These are phyloP conservation scores for Melanotaenia maccullochi DNA, from an alignment of 2,797 vertebrate species.

Conservation along the genomic window DNA sequence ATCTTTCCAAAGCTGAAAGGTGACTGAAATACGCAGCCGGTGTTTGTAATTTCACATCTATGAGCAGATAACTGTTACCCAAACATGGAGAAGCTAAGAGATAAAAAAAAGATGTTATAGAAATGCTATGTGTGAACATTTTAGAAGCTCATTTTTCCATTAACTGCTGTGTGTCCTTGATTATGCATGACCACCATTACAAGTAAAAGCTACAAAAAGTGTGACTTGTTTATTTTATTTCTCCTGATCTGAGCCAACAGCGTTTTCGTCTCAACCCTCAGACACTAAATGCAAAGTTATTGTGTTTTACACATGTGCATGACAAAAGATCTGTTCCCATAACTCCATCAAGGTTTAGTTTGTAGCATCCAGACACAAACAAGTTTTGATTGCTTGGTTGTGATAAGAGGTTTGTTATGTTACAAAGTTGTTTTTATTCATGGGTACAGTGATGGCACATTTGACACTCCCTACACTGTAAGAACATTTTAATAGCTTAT, in stretches of 20 bases:
- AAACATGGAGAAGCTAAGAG: neutral
- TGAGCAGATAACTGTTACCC: neutral
- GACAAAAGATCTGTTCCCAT: neutral
- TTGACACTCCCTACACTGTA: neutral
- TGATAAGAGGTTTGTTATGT: neutral
- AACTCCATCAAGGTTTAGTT: neutral
- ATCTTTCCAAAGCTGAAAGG: too few species aligned
- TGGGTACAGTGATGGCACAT: neutral
- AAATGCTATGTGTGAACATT: neutral
- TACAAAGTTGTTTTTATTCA: neutral
- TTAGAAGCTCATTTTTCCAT: conserved; percentile 15
- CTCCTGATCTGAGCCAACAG: conserved; percentile 9
- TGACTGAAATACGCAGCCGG: too few species aligned
- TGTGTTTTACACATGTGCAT: neutral
- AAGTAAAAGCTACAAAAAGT: neutral
- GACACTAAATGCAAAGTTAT: conserved; percentile 44
- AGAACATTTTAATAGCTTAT: neutral
- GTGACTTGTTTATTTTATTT: neutral
- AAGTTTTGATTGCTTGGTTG: neutral
- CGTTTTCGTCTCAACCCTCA: conserved; percentile 53
- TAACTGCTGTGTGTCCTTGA: neutral
- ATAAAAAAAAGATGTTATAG: too few species aligned
- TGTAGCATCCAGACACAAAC: neutral
- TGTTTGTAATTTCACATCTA: neutral
- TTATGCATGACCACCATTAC: neutral